Evolutionary conservation across 2,888 invertebrate species (phyloP).

Genomic region (Melangyna quadrimaculata): DNA sequence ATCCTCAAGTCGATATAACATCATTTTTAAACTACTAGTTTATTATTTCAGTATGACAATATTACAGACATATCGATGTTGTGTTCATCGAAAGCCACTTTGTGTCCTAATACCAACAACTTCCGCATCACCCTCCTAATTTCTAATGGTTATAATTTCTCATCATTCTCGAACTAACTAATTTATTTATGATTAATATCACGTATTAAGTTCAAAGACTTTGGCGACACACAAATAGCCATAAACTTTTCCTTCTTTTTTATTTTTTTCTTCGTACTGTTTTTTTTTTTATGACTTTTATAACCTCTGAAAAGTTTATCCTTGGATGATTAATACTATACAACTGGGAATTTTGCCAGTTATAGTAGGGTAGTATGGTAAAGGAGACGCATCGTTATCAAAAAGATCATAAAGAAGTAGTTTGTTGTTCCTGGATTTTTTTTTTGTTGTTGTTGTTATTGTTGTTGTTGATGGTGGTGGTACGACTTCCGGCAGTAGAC

Average conservation of each 20-base stretch:
- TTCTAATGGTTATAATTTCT: slow-evolving; percentile 5
- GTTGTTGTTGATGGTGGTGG: neutral
- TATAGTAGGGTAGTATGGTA: neutral
- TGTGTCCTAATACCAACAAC: neutral
- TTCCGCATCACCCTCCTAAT: neutral
- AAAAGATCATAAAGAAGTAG: slow-evolving; percentile 27
- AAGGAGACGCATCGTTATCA: slow-evolving; percentile 33
- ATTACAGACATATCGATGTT: neutral
- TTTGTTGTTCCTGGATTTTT: slow-evolving; percentile 12
- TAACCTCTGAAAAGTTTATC: slow-evolving; percentile 39
- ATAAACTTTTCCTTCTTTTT: slow-evolving; percentile 29
- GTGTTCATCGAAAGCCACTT: neutral
- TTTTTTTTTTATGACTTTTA: slow-evolving; percentile 34
- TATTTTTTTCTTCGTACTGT: neutral
- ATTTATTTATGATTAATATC: slow-evolving; percentile 37
- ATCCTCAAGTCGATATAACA: too few relatives aligned
- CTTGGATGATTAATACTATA: slow-evolving; percentile 56
- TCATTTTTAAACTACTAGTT: neutral
- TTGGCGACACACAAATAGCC: slow-evolving; percentile 9
- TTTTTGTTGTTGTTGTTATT: neutral
- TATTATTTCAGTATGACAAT: too few relatives aligned
- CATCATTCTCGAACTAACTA: slow-evolving; percentile 7
- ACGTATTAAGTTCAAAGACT: slow-evolving; percentile 37
- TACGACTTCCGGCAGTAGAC: slow-evolving; percentile 6
- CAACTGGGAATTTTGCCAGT: slow-evolving; percentile 58